Conservation (phyloP, 2,113 vertebrate genomes). For the Dipodomys merriami region DNA sequence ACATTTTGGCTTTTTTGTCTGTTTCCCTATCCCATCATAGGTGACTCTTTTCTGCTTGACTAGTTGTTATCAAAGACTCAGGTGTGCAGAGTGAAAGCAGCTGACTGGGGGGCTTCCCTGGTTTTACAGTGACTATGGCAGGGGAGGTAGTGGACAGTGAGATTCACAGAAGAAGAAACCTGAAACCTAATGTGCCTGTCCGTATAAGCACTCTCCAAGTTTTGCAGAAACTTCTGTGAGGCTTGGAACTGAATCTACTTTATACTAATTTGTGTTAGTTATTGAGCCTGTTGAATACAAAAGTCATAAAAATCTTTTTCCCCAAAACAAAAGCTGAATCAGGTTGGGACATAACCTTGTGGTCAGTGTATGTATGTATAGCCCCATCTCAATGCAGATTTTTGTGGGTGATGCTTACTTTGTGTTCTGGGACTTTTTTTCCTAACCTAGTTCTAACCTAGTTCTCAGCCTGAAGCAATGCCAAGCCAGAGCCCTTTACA, state of each 20-base stretch:
- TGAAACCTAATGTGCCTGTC: neutral
- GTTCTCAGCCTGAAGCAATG: constrained; percentile 45
- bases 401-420: neutral
- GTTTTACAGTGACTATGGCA: neutral
- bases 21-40: constrained; percentile 27
- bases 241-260: constrained; percentile 42
- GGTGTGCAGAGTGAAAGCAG: neutral
- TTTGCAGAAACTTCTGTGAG: neutral
- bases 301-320: neutral
- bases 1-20: neutral
- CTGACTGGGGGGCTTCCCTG: neutral
- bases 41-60: constrained; percentile 20
- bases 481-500: neutral
- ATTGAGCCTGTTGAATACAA: constrained; percentile 14
- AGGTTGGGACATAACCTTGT: neutral
- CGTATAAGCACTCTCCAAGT: neutral
- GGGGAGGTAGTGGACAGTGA: neutral
- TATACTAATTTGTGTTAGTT: constrained; percentile 9
- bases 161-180: neutral
- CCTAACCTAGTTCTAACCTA: neutral
- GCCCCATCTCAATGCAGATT: neutral
- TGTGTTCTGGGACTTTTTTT: neutral
- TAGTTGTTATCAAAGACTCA: neutral
- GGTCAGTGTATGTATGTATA: neutral
- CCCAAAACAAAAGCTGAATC: constrained; percentile 31